Base-by-base conservation (phyloP, 64 coral and sea anemone species). In the Porites australiensis region DNA sequence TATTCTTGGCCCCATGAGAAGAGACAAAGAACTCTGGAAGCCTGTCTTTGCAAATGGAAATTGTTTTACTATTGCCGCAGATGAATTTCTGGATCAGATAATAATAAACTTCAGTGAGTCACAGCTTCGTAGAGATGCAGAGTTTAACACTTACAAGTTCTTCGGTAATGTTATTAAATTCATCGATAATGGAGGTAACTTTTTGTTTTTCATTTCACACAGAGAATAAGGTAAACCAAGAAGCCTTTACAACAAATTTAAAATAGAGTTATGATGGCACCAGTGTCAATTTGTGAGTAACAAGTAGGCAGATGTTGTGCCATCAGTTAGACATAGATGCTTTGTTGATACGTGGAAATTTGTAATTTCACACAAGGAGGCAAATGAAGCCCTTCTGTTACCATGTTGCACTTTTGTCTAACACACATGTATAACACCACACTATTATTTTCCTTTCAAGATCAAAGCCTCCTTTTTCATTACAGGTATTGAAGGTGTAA, bases 111-210 rank as follows among this genome's bases (percentile, higher is more conserved):
- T 86, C 73, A 84, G 79, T 57, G 49, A 67, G 11, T 58, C 70
- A 13, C 88, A 91, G 65, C 19, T 77, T 52, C 48, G 90, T 23
- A 90, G 72, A 68, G 92, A 93, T 52, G 44, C n/a, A 60, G 93
- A 90, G 64, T 27, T 83, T 51, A 77, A 86, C 65, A 90, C 88
- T 23, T 95, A 16, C 74, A 95, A 73, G 55, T 90, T 75, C 19
- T 91, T 95, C 54, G 62, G 93, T 95, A 88, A 95, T 89, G 80
- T 75, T 8, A 12, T 76, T 5, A 50, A 58, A 74, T 67, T 45
- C 63, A 37, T 86, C 15, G 72, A 77, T 65, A 7, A 1, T 75
- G 90, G 90, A 75, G 61, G 49, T 62, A 44, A 52, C 50, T 53
- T 22, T 70, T 73, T n/a, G 20, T 65, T n/a, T n/a, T n/a, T 18